These are phyloP conservation scores for Xiphophorus birchmanni DNA, from an alignment of 2,797 vertebrate species.

Conservation along the genomic window DNA sequence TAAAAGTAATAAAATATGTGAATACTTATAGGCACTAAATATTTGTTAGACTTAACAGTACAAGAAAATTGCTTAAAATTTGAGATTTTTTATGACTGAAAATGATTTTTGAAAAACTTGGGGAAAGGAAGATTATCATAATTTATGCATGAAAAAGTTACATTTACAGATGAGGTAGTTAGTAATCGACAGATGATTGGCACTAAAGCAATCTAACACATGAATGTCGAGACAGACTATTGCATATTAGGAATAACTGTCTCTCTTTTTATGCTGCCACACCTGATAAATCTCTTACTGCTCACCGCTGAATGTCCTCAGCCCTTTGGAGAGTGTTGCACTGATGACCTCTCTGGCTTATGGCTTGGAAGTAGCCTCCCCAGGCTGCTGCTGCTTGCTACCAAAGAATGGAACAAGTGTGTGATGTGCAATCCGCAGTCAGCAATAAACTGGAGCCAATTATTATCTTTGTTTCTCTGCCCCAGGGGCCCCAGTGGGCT, in stretches of 20 bases:
- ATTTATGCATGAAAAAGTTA: background rate
- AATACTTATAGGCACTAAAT: background rate
- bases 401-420: conserved; percentile 49
- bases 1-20: background rate
- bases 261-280: conserved; percentile 15
- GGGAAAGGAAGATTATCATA: background rate
- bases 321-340: conserved; percentile 41
- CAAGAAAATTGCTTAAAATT: background rate
- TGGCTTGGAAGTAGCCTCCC: conserved; percentile 31
- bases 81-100: background rate
- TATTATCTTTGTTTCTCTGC: conserved; percentile 60
- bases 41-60: background rate
- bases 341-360: conserved; percentile 55
- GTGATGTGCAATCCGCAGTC: conserved; percentile 43
- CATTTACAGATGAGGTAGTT: background rate
- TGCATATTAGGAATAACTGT: background rate
- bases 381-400: conserved; percentile 32
- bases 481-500: conserved; percentile 32
- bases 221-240: conserved; percentile 6
- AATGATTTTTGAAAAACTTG: background rate
- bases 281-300: conserved; percentile 45
- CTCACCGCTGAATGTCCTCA: conserved; percentile 19
- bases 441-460: conserved; percentile 67
- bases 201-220: background rate
- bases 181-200: background rate